Evolutionary conservation across 2,113 vertebrate genomes (phyloP), one percentile per base, ranked within the genome.

Genomic region (Psilopsiagon aymara): DNA sequence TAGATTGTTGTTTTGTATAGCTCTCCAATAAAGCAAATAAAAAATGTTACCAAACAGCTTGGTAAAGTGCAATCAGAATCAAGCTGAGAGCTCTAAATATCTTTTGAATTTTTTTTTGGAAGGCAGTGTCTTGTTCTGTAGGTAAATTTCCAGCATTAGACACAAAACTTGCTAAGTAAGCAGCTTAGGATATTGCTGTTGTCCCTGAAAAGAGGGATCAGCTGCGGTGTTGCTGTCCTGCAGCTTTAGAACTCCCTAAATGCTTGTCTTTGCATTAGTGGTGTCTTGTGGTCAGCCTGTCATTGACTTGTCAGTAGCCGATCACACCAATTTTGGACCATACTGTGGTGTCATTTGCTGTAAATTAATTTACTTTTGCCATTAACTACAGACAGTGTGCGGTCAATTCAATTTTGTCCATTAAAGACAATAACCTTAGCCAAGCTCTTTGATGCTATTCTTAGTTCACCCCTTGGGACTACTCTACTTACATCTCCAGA

Each of bases 351-450:
- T 84, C 49, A 94, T 93, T 97, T 94, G 68, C 81, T 96, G 53
- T 96, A 91, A 93, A 92, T 96, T 94, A 96, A 95, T 97, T 95
- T 93, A 84, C 68, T 93, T 96, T 96, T 94, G 66, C 88, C 93
- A 92, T 97, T 97, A 96, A 91, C 75, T 86, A 91, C 85, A 82
- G 71, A 75, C 87, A 89, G 85, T 82, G 71, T 37, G 43, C n/a
- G 86, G 74, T 95, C 95, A 95, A 60, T 96, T 79, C 82, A 90
- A 82, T 95, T 96, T 97, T 97, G 60, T 81, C 92, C 93, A 94
- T 96, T 97, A 97, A 95, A 96, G 92, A 96, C 85, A 94, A 95
- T 96, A 96, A 90, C 82, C 43, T 21, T 51, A 86, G 73, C 86
- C 82, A 94, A 95, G 76, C 81, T 97, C 82, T 95, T 78, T 86